Percentiles rank a stretch among this genome's conserved stretches.
phyloP scores from a whole-genome alignment of 2,113 vertebrate genomes.

The Recurvirostra avosetta region DNA sequence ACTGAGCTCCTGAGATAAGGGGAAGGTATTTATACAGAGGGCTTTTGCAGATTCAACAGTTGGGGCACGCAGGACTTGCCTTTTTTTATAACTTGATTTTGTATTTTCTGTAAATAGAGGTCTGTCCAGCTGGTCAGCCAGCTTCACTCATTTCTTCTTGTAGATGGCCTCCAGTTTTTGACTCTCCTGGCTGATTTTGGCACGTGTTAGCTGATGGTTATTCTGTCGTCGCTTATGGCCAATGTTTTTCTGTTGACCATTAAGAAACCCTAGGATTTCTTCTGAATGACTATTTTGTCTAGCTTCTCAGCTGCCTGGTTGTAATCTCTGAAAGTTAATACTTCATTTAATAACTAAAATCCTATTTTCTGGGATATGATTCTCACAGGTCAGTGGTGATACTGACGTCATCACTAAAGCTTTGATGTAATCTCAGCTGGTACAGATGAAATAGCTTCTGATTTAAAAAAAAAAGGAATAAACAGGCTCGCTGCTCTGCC shows the following conservation, averaged over 20 bases:
- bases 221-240: background rate
- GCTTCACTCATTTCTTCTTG: background rate
- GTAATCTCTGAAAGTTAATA: background rate
- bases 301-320: background rate
- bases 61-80: rapidly evolving
- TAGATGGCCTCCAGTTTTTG: background rate
- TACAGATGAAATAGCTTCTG: background rate
- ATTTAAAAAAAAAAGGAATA: background rate
- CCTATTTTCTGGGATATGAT: background rate
- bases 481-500: background rate
- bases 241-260: background rate
- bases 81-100: background rate
- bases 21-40: background rate
- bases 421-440: background rate
- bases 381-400: background rate
- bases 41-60: background rate
- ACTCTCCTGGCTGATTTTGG: background rate
- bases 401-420: background rate
- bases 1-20: background rate
- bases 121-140: background rate
- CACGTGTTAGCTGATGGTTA: background rate
- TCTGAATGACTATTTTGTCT: background rate
- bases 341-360: background rate
- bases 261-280: background rate
- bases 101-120: background rate